These are phyloP conservation scores for Phataginus tricuspis DNA, from an alignment of 2,797 vertebrate genomes.

Conservation along the genomic window DNA sequence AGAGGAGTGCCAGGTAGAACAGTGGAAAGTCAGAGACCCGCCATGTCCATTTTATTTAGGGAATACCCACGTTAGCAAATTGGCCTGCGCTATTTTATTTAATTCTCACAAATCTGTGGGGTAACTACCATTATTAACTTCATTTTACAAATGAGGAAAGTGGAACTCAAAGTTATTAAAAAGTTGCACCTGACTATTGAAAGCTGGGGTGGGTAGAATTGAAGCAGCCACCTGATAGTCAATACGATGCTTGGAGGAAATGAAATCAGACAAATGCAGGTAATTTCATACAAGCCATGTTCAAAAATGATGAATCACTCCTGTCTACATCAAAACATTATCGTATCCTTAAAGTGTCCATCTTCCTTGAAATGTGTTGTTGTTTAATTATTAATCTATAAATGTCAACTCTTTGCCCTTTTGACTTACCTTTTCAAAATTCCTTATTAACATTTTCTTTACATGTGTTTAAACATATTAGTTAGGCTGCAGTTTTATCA, in stretches of 20 bases:
- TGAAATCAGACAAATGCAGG: constrained; percentile 17
- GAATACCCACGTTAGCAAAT: not conserved
- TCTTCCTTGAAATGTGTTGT: not conserved
- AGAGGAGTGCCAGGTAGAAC: not conserved
- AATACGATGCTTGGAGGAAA: not conserved
- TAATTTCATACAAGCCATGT: constrained; percentile 4
- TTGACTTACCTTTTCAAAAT: not conserved
- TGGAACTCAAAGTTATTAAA: not conserved
- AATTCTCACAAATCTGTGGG: not conserved
- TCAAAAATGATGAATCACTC: not conserved
- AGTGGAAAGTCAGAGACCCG: not conserved
- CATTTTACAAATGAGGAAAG: constrained; percentile 27
- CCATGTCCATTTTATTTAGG: not conserved
- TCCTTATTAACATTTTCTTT: not conserved
- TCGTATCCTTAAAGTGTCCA: not conserved
- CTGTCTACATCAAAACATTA: not conserved
- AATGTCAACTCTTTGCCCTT: not conserved
- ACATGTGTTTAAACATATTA: not conserved
- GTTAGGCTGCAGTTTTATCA: not conserved
- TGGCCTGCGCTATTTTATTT: not conserved
- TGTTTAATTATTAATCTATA: constrained; percentile 2
- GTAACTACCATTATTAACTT: not conserved
- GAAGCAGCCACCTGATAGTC: constrained; percentile 26
- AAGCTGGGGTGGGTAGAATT: not conserved
- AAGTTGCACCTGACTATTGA: not conserved